These are phyloP conservation scores for Drosophila mercatorum DNA, from an alignment of 2,888 invertebrate genomes.

Conservation along the genomic window DNA sequence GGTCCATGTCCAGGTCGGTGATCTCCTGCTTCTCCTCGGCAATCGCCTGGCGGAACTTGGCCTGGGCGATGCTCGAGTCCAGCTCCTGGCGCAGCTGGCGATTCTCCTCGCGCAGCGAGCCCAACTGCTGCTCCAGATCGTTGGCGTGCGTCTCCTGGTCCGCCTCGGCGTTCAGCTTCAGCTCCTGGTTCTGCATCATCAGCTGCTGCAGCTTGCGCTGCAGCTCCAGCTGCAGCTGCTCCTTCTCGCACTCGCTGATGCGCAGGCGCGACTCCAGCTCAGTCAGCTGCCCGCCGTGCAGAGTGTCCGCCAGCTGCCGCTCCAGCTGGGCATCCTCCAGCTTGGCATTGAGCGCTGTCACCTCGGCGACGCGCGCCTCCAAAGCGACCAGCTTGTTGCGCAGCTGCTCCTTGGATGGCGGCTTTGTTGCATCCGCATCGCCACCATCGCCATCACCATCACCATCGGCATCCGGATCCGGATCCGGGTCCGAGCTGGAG, in stretches of 20 bases:
- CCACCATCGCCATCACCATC: constrained; percentile 17
- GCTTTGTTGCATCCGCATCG: constrained; percentile 54
- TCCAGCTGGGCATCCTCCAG: constrained; percentile 79
- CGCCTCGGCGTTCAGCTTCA: constrained; percentile 77
- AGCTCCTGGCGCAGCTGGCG: constrained; percentile 71
- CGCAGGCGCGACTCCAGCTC: constrained; percentile 74
- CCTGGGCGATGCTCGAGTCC: constrained; percentile 66
- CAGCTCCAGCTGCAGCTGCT: constrained; percentile 76
- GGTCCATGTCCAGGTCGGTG: constrained; percentile 81
- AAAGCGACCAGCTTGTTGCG: constrained; percentile 82
- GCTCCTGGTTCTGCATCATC: constrained; percentile 76
- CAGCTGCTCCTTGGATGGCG: constrained; percentile 76
- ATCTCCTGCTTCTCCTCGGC: constrained; percentile 81
- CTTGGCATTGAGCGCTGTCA: constrained; percentile 74
- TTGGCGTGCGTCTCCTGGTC: constrained; percentile 76
- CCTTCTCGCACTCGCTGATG: constrained; percentile 78
- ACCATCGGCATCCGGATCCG: constrained; percentile 30
- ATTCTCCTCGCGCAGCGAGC: constrained; percentile 69
- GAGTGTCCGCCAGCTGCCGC: constrained; percentile 72
- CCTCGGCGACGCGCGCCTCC: constrained; percentile 74
- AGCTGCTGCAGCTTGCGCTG: constrained; percentile 76
- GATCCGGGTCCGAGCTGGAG: constrained; percentile 49
- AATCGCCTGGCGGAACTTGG: constrained; percentile 74
- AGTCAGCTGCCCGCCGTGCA: constrained; percentile 70
- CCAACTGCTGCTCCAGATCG: constrained; percentile 75